Evolutionary conservation across 2,113 vertebrate species (phyloP).

Genomic region (Gymnarchus niloticus): DNA sequence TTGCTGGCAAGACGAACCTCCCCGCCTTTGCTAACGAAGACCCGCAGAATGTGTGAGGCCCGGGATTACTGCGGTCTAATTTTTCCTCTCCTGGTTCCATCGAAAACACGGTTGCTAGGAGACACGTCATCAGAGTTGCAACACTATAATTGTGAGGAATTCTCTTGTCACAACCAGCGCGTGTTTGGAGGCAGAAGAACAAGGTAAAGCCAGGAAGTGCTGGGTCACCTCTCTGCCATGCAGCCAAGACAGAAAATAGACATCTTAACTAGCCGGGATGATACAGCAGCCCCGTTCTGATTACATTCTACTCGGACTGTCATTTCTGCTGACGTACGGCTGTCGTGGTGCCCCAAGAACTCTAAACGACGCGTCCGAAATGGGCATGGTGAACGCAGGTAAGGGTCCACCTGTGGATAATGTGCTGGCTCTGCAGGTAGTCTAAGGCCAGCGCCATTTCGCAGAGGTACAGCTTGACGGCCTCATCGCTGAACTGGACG

Average conservation of each 20-base stretch:
- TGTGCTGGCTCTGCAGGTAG: slow-evolving; percentile 79
- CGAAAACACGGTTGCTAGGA: slow-evolving; percentile 68
- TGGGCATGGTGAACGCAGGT: not conserved
- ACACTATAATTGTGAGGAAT: slow-evolving; percentile 62
- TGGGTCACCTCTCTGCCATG: not conserved
- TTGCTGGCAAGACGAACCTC: not conserved
- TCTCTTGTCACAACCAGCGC: slow-evolving; percentile 56
- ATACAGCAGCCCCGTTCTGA: not conserved
- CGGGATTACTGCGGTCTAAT: slow-evolving; percentile 43
- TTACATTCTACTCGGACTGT: not conserved
- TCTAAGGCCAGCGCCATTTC: slow-evolving; percentile 92
- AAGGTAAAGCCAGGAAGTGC: not conserved
- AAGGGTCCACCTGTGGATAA: slow-evolving; percentile 63
- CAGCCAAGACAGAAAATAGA: not conserved
- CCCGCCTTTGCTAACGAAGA: not conserved
- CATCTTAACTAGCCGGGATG: not conserved
- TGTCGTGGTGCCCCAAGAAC: no score
- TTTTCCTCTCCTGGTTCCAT: slow-evolving; percentile 50
- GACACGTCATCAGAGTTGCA: slow-evolving; percentile 54
- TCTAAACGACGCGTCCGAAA: no score
- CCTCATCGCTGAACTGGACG: slow-evolving; percentile 86
- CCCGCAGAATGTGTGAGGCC: not conserved
- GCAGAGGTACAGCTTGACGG: slow-evolving; percentile 83
- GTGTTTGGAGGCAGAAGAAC: slow-evolving; percentile 33
- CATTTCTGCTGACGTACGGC: not conserved